These are phyloP conservation scores for Cairina moschata DNA, from an alignment of 2,113 vertebrate species.

Conservation along the genomic window DNA sequence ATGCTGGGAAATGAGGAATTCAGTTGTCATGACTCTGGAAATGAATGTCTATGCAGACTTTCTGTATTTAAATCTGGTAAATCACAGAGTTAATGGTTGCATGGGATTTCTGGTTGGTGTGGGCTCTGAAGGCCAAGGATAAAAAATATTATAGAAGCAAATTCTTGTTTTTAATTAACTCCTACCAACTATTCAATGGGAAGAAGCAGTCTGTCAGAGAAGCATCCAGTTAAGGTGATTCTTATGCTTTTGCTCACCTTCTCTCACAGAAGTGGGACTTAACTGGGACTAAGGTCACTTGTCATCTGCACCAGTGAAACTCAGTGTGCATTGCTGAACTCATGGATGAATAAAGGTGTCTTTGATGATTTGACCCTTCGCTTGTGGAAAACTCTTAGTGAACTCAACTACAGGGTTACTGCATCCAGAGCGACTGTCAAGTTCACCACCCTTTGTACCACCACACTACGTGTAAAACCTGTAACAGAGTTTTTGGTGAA, in stretches of 20 bases:
- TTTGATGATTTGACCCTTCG: not conserved
- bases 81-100: not conserved
- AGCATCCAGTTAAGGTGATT: not conserved
- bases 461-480: not conserved
- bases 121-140: not conserved
- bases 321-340: not conserved
- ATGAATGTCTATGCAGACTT: not conserved
- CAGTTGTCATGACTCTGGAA: not conserved
- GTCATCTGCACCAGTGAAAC: not conserved
- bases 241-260: not conserved
- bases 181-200: not conserved
- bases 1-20: not conserved
- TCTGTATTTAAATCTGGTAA: slow-evolving; percentile 15
- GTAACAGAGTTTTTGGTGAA: not conserved
- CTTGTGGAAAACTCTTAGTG: not conserved
- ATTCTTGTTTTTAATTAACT: not conserved
- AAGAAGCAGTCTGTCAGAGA: not conserved
- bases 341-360: not conserved
- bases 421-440: not conserved
- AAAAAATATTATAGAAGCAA: not conserved
- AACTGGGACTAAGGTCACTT: not conserved
- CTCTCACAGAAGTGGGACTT: not conserved
- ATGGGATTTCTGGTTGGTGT: not conserved
- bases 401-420: not conserved
- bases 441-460: not conserved